Evolutionary conservation across 1,140 invertebrate genomes (phyloP), one percentile per base, ranked within the genome.

Genomic region (Riptortus pedestris): DNA sequence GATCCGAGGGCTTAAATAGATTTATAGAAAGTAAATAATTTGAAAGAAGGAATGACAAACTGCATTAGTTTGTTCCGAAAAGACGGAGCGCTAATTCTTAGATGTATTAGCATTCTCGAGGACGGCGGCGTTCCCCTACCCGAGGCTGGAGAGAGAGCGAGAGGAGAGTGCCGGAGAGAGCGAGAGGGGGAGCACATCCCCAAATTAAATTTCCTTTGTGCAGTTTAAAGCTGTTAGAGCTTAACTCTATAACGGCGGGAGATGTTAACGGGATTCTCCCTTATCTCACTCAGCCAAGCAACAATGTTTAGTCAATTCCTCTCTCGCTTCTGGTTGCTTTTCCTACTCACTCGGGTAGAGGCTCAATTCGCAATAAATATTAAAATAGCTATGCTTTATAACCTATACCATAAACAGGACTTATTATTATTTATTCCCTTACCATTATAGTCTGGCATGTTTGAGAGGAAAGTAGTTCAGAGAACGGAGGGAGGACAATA

Each of bases 151-250:
- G n/a, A n/a, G n/a, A n/a, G n/a, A n/a, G n/a, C n/a, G 31, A 38
- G 31, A 38, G 31, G 5, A 14, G 31, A 14, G 31, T 5, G 31
- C 31, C 5, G 31, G 31, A 14, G 31, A 7, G 5, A 14, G 31
- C 5, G 31, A 14, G 31, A 14, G 31, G 31, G 5, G 5, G 31
- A 18, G 9, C 20, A 3, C 51, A 26, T 2, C 51, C 51, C 51
- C 51, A 55, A 55, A 55, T 55, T 55, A 55, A 55, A 55, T 55
- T 55, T 55, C 51, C 51, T 55, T 55, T 55, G 51, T 55, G 51
- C 51, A 55, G 51, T 55, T 55, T 55, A 55, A 55, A 55, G 51
- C 51, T 55, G 51, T 55, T 55, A 55, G 22, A 24, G 51, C 51
- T 55, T 55, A 55, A 55, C 51, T 55, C 51, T 55, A 24, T 55